These are phyloP conservation scores for Cynaeus angustus DNA, from an alignment of 2,888 invertebrate species.

Conservation along the genomic window DNA sequence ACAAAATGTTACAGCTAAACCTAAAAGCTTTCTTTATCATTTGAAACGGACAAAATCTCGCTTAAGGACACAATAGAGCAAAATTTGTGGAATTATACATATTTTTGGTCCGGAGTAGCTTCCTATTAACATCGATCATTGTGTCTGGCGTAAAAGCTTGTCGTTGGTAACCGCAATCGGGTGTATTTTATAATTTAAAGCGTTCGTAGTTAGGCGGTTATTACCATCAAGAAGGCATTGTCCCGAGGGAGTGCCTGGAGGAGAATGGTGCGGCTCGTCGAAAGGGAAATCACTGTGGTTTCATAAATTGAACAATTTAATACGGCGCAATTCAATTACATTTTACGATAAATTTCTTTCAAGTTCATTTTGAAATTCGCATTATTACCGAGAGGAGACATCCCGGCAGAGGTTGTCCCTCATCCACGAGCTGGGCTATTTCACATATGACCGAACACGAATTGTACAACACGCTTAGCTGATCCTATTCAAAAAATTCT, in stretches of 20 bases:
- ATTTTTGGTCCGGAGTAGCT: too few species aligned
- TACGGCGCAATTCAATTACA: slow-evolving; percentile 69
- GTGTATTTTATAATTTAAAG: slow-evolving; percentile 51
- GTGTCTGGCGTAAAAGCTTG: not conserved
- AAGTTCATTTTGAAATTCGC: slow-evolving; percentile 69
- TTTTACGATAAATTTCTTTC: slow-evolving; percentile 64
- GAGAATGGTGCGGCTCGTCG: slow-evolving; percentile 64
- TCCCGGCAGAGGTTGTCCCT: slow-evolving; percentile 56
- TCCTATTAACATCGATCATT: too few species aligned
- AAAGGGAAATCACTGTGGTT: slow-evolving; percentile 70
- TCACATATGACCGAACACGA: slow-evolving; percentile 80
- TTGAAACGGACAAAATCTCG: too few species aligned
- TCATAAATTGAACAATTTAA: slow-evolving; percentile 72
- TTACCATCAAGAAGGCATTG: slow-evolving; percentile 64
- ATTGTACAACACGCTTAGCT: slow-evolving; percentile 79
- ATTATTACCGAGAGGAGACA: slow-evolving; percentile 60
- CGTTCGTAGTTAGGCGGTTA: slow-evolving; percentile 54
- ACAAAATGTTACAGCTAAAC: too few species aligned
- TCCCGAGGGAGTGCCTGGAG: slow-evolving; percentile 57
- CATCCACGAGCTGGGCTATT: slow-evolving; percentile 73
- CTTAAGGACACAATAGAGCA: too few species aligned
- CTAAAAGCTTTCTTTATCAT: too few species aligned
- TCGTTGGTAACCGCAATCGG: slow-evolving; percentile 23
- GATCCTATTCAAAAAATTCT: slow-evolving; percentile 75
- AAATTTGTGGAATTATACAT: too few species aligned